Evolutionary conservation across 2,888 invertebrate species (phyloP), one percentile per base, ranked within the genome.

Genomic region (Allolobophora icterica): DNA sequence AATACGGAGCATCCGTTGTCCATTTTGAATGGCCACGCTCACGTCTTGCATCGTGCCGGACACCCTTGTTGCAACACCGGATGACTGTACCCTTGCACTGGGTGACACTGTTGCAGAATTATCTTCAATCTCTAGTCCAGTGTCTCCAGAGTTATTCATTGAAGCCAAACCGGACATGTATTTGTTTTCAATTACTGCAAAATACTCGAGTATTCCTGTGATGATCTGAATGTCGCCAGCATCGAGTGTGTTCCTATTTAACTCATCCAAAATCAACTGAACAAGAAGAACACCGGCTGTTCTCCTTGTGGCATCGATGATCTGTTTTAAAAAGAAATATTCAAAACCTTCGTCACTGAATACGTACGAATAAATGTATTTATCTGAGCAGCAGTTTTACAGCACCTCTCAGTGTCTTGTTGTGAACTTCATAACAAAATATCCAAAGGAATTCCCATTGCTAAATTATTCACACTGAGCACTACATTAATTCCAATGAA

Each of bases 181-280:
- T 17, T 71, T 71, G 71, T 71, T 71, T 71, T 71, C 71, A 71
- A 71, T 71, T 6, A 71, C 1, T 8, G 30, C 30, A 71, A 71
- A 71, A 71, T 71, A 71, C 71, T 71, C 71, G 5, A 71, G 71
- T n/a, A 71, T 71, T 71, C 71, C 71, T 11, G n/a, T 8, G 71
- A 71, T 71, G 71, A 71, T 71, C n/a, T 71, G 71, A n/a, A 71
- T 71, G 71, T 71, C 71, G 8, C 71, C 71, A n/a, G n/a, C 71
- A n/a, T 71, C 71, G n/a, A 71, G 71, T n/a, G 71, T 8, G 71
- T 8, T n/a, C n/a, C 71, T n/a, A 13, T 71, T 30, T n/a, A 71
- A 13, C 71, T 71, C 30, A 71, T 71, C 71, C 71, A 71, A 71
- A 71, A 71, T 13, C 71, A 71, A 1, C 71, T 71, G 71, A 71